Conservation (phyloP, 53 echinoderm and acorn worm genomes). For the Astropecten irregularis region DNA sequence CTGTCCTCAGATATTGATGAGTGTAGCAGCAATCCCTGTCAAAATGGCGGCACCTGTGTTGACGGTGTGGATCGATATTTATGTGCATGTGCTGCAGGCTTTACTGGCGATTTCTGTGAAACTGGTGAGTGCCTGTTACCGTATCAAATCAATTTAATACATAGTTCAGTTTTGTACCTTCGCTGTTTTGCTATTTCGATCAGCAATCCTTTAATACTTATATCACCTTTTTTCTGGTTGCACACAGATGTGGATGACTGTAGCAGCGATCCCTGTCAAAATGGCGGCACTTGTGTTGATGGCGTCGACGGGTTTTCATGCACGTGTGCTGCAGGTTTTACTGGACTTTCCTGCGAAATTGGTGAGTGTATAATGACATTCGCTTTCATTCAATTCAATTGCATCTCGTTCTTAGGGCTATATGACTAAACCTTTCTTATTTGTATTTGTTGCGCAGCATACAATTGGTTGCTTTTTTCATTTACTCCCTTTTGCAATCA, state of each 20-base stretch:
- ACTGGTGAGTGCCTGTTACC: background rate
- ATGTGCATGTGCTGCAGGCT: background rate
- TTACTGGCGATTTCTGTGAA: background rate
- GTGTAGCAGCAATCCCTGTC: slow-evolving; percentile 1
- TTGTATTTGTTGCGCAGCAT: too few relatives aligned
- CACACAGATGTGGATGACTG: background rate
- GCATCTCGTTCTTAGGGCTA: background rate
- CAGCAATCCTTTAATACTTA: too few relatives aligned
- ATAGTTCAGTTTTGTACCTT: too few relatives aligned
- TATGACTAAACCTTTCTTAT: too few relatives aligned
- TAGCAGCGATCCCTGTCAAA: background rate
- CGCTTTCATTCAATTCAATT: background rate
- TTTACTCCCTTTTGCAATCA: background rate
- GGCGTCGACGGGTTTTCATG: background rate
- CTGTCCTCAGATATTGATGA: slow-evolving; percentile 16
- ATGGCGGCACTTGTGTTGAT: background rate
- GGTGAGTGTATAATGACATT: too few relatives aligned
- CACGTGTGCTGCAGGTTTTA: background rate
- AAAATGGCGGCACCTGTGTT: background rate
- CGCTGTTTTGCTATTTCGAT: too few relatives aligned
- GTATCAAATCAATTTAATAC: too few relatives aligned
- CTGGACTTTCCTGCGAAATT: background rate
- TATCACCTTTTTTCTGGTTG: too few relatives aligned
- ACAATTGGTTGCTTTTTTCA: too few relatives aligned
- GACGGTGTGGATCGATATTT: background rate